phyloP scores from a whole-genome alignment of 2,888 invertebrate species.

The Isotomurus palustris region DNA sequence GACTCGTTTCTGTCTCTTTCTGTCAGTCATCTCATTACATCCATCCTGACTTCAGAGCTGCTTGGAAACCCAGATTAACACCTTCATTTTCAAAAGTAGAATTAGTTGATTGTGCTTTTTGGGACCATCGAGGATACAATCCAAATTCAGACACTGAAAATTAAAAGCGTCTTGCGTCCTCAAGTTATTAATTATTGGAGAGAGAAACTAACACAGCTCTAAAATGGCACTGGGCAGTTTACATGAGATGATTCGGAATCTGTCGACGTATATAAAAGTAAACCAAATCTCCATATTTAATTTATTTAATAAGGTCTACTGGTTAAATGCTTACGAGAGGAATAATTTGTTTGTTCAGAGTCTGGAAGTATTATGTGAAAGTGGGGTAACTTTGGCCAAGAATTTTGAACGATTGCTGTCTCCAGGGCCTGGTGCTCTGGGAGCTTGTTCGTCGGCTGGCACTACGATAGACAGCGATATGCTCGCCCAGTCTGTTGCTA shows the following conservation, averaged over 20 bases:
- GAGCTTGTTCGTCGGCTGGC: slow-evolving; percentile 33
- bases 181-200: no score
- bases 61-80: no score
- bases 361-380: slow-evolving; percentile 44
- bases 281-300: no score
- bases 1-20: no score
- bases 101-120: no score
- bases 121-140: no score
- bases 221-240: slow-evolving; percentile 40
- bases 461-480: slow-evolving; percentile 44
- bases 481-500: slow-evolving; percentile 43
- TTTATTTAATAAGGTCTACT: background rate
- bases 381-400: slow-evolving; percentile 43
- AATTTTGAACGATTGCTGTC: slow-evolving; percentile 45
- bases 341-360: slow-evolving; percentile 27
- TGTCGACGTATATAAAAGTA: slow-evolving; percentile 45
- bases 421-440: slow-evolving; percentile 30
- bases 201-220: no score
- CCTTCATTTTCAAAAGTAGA: no score
- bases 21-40: no score
- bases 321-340: background rate
- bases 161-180: no score
- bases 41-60: no score
- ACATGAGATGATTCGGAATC: slow-evolving; percentile 46
- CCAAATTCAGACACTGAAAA: no score